phyloP scores from a whole-genome alignment of 2,113 vertebrate species.

The Poicephalus gulielmi region DNA sequence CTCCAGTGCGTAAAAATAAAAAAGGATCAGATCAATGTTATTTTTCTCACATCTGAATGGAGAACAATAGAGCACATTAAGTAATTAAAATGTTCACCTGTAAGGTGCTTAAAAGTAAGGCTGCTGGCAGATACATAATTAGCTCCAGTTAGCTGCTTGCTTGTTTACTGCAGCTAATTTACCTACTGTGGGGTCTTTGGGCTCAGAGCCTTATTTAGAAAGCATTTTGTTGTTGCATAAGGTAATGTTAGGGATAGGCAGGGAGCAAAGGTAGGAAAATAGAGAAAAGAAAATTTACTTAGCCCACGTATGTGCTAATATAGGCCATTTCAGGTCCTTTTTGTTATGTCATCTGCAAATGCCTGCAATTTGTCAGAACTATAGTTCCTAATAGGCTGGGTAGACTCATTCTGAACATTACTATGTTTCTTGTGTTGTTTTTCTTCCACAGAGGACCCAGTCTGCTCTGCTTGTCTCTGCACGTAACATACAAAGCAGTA shows the following conservation, averaged over 20 bases:
- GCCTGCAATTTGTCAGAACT: neutral
- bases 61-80: conserved; percentile 62
- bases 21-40: conserved; percentile 42
- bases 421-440: neutral
- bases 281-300: neutral
- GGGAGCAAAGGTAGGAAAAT: neutral
- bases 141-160: conserved; percentile 21
- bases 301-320: neutral
- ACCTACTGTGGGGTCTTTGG: neutral
- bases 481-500: neutral
- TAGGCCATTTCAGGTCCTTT: neutral
- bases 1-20: conserved; percentile 45
- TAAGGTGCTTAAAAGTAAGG: conserved; percentile 49
- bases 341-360: neutral
- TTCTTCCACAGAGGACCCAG: neutral
- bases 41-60: conserved; percentile 59
- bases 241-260: neutral
- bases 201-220: conserved; percentile 22
- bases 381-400: neutral
- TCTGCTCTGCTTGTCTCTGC: neutral
- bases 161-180: conserved; percentile 31
- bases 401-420: neutral
- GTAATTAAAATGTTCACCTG: conserved; percentile 62
- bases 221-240: neutral
- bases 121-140: conserved; percentile 41